phyloP scores from a whole-genome alignment of 1,140 invertebrate species.

The Trachymyrmex cornetzi region DNA sequence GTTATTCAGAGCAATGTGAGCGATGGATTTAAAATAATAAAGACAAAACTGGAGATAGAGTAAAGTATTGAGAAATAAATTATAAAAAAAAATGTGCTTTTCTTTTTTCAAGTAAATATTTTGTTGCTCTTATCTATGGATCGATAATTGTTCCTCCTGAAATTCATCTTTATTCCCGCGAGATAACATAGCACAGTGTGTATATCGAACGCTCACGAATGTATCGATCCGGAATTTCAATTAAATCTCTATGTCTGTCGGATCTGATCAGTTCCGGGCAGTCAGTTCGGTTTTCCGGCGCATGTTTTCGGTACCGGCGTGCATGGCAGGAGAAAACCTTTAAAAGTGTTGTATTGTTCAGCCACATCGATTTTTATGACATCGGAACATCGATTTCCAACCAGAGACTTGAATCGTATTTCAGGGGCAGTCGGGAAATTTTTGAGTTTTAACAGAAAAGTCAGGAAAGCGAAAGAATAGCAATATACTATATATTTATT shows the following conservation, averaged over 20 bases:
- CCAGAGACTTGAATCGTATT: slow-evolving; percentile 12
- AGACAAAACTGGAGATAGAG: not conserved
- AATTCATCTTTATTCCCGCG: slow-evolving; percentile 1
- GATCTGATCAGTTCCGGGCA: slow-evolving; percentile 34
- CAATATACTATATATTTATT: not conserved
- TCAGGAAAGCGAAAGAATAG: not conserved
- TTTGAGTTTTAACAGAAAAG: not conserved
- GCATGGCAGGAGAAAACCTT: not conserved
- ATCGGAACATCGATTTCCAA: not conserved
- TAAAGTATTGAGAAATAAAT: not conserved
- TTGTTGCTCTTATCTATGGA: not conserved
- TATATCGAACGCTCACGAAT: slow-evolving; percentile 9
- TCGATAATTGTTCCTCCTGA: not conserved
- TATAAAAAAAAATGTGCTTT: not conserved
- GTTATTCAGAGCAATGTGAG: not conserved
- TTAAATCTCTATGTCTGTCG: slow-evolving; percentile 41
- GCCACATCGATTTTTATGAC: slow-evolving; percentile 43
- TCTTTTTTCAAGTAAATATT: slow-evolving; percentile 1
- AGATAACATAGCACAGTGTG: not conserved
- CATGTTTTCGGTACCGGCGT: not conserved
- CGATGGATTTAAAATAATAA: not conserved
- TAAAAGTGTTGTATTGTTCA: slow-evolving; percentile 27
- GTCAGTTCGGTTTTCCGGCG: slow-evolving; percentile 46
- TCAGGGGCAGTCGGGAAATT: not conserved
- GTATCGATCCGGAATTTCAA: slow-evolving; percentile 58